These are phyloP conservation scores for Micromys minutus DNA, from an alignment of 2,113 vertebrate genomes.

Conservation along the genomic window DNA sequence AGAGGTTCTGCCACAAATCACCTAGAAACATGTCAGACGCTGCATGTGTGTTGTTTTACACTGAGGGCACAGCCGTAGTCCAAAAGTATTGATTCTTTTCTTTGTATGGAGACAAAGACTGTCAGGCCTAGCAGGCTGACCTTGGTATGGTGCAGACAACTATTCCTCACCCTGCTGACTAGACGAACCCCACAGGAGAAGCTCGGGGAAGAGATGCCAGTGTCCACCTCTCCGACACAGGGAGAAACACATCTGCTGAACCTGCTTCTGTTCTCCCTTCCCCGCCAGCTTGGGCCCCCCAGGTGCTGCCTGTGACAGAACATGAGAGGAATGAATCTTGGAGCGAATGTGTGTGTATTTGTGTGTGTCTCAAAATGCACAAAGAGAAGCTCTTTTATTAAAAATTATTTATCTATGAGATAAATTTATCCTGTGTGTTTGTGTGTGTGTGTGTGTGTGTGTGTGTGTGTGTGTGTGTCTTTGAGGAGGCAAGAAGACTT, in stretches of 20 bases:
- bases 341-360: background rate
- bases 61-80: conserved; percentile 98
- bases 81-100: conserved; percentile 99
- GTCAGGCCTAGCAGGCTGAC: conserved; percentile 97
- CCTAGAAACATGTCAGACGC: conserved; percentile 96
- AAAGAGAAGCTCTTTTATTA: conserved; percentile 7
- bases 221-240: conserved; percentile 86
- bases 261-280: conserved; percentile 78
- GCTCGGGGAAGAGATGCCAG: conserved; percentile 85
- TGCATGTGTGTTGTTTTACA: conserved; percentile 98
- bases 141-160: conserved; percentile 95
- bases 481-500: conserved; percentile 43
- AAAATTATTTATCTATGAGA: conserved; percentile 40
- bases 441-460: background rate
- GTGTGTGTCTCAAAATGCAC: conserved; percentile 51
- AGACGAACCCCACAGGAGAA: conserved; percentile 92
- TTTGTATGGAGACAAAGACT: conserved; percentile 98
- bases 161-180: conserved; percentile 93
- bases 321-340: conserved; percentile 80
- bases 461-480: background rate
- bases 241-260: conserved; percentile 85
- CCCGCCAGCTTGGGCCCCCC: conserved; percentile 69
- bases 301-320: conserved; percentile 88
- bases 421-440: background rate
- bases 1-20: conserved; percentile 91